Percentiles rank a stretch among this genome's conserved stretches.
These are phyloP conservation scores for Orchestia grillus DNA, from an alignment of 1,140 invertebrate genomes.

Conservation along the genomic window DNA sequence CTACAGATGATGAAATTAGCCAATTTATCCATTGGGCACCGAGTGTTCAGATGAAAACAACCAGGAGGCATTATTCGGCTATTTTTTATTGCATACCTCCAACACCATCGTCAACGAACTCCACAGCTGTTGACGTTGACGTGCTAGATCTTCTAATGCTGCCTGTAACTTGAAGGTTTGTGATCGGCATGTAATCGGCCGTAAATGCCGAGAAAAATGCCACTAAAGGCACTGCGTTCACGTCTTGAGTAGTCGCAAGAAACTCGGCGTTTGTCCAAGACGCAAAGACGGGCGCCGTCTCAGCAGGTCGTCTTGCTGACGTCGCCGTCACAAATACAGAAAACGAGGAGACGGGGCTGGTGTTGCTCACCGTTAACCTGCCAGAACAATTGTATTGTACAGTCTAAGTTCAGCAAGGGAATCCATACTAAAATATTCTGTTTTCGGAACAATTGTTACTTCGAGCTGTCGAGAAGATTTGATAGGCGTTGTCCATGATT, in stretches of 20 bases:
- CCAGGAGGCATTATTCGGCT: too few species aligned
- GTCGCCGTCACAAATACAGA: neutral
- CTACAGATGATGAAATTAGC: neutral
- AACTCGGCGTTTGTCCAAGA: slow-evolving; percentile 27
- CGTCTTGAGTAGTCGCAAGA: neutral
- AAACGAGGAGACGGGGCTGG: neutral
- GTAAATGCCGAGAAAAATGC: slow-evolving; percentile 3
- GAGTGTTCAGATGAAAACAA: neutral
- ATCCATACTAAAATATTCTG: too few species aligned
- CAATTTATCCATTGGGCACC: neutral
- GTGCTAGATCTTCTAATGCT: neutral
- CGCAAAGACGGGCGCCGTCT: neutral
- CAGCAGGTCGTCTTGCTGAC: neutral
- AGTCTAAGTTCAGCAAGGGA: too few species aligned
- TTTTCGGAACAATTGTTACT: too few species aligned
- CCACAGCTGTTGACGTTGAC: neutral
- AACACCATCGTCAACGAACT: slow-evolving; percentile 19
- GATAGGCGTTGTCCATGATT: too few species aligned
- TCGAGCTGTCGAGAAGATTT: too few species aligned
- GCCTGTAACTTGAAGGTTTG: neutral
- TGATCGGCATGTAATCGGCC: neutral
- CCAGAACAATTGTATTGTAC: too few species aligned
- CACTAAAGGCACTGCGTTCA: neutral
- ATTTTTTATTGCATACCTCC: neutral
- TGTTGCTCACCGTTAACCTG: neutral